A percentile compares a stretch with the other conserved stretches of the same genome.
phyloP scores from a whole-genome alignment of 2,113 vertebrate genomes.

The Helogale parvula region DNA sequence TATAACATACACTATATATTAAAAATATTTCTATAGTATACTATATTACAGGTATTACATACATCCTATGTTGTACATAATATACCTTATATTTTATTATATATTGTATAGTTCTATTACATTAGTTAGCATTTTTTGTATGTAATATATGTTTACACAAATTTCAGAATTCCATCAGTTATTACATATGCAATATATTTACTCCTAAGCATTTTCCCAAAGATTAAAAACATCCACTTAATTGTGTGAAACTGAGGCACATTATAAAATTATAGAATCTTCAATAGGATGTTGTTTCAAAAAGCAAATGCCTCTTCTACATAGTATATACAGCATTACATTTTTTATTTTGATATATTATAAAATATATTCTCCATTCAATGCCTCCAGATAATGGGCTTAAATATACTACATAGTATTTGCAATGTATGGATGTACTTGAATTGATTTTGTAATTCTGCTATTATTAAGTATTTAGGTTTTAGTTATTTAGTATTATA shows the following conservation, averaged over 20 bases:
- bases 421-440: neutral
- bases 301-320: neutral
- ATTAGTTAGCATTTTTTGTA: neutral
- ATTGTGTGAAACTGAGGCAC: neutral
- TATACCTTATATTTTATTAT: neutral
- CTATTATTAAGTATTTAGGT: neutral
- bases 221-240: neutral
- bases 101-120: neutral
- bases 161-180: neutral
- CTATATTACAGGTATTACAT: neutral
- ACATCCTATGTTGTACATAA: neutral
- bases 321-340: neutral
- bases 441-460: neutral
- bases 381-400: neutral
- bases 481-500: neutral
- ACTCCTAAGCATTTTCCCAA: neutral
- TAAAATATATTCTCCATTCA: neutral
- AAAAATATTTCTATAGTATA: neutral
- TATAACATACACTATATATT: neutral
- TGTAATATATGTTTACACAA: neutral
- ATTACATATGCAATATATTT: neutral
- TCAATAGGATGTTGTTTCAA: neutral
- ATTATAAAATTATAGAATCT: neutral
- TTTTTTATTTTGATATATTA: neutral
- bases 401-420: neutral